Conservation (phyloP, 2,797 vertebrate genomes). For the Anas capensis region DNA sequence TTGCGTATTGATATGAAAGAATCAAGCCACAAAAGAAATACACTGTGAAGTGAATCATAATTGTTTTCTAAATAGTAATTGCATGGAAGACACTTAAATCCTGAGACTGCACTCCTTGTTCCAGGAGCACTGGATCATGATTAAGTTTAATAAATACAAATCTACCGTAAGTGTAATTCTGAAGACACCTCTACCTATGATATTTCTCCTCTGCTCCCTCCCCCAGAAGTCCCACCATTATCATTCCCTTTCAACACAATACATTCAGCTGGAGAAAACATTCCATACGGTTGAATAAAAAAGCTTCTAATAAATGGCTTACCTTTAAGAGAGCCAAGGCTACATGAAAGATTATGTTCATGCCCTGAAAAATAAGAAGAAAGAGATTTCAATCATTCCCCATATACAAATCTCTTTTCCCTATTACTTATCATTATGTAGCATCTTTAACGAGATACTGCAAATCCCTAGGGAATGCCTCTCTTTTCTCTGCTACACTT, state of each 20-base stretch:
- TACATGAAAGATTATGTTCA: constrained; percentile 97
- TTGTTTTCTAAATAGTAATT: constrained; percentile 24
- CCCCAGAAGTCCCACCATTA: not conserved
- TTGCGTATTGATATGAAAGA: constrained; percentile 7
- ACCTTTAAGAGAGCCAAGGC: constrained; percentile 98
- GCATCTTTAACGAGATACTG: not conserved
- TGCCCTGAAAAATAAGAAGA: constrained; percentile 83
- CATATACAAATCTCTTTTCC: not conserved
- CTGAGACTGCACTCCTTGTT: constrained; percentile 12
- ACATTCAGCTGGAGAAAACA: not conserved
- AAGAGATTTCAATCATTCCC: not conserved
- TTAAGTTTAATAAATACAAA: constrained; percentile 41
- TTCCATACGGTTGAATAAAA: not conserved
- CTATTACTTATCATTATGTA: not conserved
- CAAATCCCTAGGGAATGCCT: not conserved
- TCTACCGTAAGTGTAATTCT: not conserved
- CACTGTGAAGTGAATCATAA: constrained; percentile 12
- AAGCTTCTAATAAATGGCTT: constrained; percentile 41
- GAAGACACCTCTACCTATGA: not conserved
- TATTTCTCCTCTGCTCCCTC: not conserved
- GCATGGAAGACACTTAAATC: not conserved
- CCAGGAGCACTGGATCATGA: not conserved
- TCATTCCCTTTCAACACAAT: not conserved
- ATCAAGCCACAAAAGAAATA: constrained; percentile 18
- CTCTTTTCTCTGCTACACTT: not conserved